Evolutionary conservation across 1,140 invertebrate genomes (phyloP).

Genomic region (Callitettix versicolor): DNA sequence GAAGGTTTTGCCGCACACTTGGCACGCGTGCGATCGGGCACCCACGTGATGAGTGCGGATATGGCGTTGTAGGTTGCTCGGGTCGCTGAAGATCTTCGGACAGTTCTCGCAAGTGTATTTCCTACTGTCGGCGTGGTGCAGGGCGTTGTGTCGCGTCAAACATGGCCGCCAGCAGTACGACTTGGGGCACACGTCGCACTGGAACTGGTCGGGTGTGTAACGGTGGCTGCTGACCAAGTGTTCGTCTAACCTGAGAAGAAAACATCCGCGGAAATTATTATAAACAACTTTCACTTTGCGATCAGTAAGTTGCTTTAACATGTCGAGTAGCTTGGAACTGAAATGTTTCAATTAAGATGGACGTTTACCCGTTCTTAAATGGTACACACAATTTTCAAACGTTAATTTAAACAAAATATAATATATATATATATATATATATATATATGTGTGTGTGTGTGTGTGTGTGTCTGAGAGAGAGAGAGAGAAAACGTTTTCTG

Average conservation of each 20-base stretch:
- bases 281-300: no score
- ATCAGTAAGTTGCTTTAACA: no score
- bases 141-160: constrained; percentile 68
- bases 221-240: constrained; percentile 66
- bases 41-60: constrained; percentile 88
- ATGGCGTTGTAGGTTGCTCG: constrained; percentile 90
- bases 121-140: constrained; percentile 62
- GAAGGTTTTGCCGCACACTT: constrained; percentile 97
- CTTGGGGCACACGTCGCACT: constrained; percentile 73
- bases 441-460: no score
- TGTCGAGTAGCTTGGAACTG: no score
- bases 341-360: no score
- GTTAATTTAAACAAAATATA: no score
- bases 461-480: no score
- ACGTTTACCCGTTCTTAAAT: no score
- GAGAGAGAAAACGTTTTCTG: no score
- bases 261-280: no score
- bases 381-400: no score
- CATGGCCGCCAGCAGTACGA: constrained; percentile 72
- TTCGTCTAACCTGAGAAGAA: constrained; percentile 60
- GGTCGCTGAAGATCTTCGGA: constrained; percentile 87
- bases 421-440: no score
- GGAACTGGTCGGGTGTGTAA: constrained; percentile 63
- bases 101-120: constrained; percentile 92
- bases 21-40: constrained; percentile 86